Evolutionary conservation across 2,888 invertebrate genomes (phyloP).

Genomic region (Leptopterna dolabrata): DNA sequence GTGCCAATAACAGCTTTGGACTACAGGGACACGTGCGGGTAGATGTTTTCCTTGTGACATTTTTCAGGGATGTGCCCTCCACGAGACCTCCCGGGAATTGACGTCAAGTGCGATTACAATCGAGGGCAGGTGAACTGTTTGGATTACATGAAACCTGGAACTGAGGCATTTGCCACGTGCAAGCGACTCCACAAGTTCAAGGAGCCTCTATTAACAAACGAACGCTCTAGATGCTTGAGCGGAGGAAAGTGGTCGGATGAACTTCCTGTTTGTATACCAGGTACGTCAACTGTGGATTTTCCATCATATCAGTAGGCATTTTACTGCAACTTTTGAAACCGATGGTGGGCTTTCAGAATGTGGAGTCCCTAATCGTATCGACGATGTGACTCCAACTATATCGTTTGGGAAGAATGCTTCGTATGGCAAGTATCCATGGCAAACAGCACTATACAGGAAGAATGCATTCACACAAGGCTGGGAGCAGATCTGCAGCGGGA

Average conservation of each 20-base stretch:
- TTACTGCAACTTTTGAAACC: background rate
- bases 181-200: slow-evolving; percentile 1
- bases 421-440: slow-evolving; percentile 51
- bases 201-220: background rate
- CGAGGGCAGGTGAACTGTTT: background rate
- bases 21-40: too few species aligned
- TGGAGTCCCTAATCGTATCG: slow-evolving; percentile 22
- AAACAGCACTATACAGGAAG: background rate
- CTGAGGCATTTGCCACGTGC: background rate
- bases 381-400: slow-evolving; percentile 1
- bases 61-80: slow-evolving; percentile 38
- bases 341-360: slow-evolving; percentile 13
- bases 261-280: slow-evolving; percentile 34
- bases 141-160: slow-evolving; percentile 26
- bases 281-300: background rate
- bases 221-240: background rate
- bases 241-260: slow-evolving; percentile 27
- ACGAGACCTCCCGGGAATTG: background rate
- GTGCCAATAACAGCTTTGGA: too few species aligned
- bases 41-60: too few species aligned
- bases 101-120: background rate
- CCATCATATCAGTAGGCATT: background rate
- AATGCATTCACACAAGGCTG: background rate
- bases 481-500: slow-evolving; percentile 29
- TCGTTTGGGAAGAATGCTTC: slow-evolving; percentile 18